phyloP scores from a whole-genome alignment of 1,140 invertebrate species.

The Episyrphus balteatus region DNA sequence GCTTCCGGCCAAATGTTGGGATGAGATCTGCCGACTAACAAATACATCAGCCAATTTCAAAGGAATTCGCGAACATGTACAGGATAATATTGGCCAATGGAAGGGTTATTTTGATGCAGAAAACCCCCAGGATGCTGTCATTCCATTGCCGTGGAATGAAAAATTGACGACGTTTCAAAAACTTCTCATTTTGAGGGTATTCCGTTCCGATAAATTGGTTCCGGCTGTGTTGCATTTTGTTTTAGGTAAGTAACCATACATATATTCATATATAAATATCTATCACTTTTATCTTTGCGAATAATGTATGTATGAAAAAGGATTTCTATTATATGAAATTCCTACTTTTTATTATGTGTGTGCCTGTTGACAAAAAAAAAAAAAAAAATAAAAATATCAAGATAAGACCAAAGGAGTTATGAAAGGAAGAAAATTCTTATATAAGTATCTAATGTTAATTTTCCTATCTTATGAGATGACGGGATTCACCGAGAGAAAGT shows the following conservation, averaged over 20 bases:
- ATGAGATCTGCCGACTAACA: constrained; percentile 59
- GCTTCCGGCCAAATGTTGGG: constrained; percentile 70
- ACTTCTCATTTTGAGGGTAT: constrained; percentile 65
- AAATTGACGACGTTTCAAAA: constrained; percentile 61
- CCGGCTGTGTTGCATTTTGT: constrained; percentile 69
- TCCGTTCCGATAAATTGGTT: constrained; percentile 81
- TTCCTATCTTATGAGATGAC: too few species aligned
- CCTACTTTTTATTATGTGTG: too few species aligned
- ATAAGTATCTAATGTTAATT: too few species aligned
- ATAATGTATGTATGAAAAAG: too few species aligned
- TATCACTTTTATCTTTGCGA: too few species aligned
- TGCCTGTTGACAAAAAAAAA: too few species aligned
- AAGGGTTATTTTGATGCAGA: constrained; percentile 59
- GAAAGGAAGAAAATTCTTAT: too few species aligned
- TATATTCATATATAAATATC: too few species aligned
- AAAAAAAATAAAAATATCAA: too few species aligned
- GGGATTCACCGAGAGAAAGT: too few species aligned
- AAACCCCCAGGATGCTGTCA: constrained; percentile 52
- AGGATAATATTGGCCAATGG: constrained; percentile 51
- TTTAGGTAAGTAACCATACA: constrained; percentile 43
- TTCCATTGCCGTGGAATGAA: constrained; percentile 57
- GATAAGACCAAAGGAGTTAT: too few species aligned
- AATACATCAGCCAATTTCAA: constrained; percentile 39
- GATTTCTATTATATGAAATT: too few species aligned
- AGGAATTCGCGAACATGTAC: constrained; percentile 51